phyloP scores from a whole-genome alignment of 2,888 invertebrate species.

The Oxyteleia sp. region DNA sequence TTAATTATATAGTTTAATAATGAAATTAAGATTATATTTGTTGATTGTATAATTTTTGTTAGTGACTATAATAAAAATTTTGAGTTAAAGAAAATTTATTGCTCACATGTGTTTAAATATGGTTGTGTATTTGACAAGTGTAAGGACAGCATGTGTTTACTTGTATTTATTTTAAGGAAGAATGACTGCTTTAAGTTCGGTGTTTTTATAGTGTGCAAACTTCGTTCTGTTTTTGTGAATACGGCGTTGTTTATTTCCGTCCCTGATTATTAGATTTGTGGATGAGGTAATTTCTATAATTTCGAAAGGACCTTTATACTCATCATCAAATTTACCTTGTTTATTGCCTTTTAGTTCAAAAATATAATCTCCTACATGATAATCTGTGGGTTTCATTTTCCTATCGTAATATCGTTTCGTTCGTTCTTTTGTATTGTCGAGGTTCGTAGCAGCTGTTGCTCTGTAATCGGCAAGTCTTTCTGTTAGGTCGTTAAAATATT shows the following conservation, averaged over 20 bases:
- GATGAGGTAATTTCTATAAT: too few relatives aligned
- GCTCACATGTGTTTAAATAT: too few relatives aligned
- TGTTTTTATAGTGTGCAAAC: background rate
- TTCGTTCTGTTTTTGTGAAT: background rate
- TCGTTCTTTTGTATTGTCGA: background rate
- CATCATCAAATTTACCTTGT: conserved; percentile 5
- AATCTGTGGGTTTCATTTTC: background rate
- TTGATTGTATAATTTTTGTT: too few relatives aligned
- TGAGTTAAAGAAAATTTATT: too few relatives aligned
- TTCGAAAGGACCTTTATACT: conserved; percentile 3
- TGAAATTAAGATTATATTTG: too few relatives aligned
- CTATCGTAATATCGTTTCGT: conserved; percentile 9
- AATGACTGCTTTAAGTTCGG: background rate
- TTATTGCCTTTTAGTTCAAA: conserved; percentile 17
- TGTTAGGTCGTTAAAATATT: background rate
- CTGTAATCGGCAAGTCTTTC: background rate
- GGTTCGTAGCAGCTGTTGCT: conserved; percentile 9
- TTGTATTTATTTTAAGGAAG: too few relatives aligned
- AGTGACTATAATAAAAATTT: too few relatives aligned
- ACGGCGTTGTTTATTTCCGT: background rate
- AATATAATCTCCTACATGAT: conserved; percentile 1
- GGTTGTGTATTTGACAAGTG: too few relatives aligned
- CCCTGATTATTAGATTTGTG: background rate
- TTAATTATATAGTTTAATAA: too few relatives aligned
- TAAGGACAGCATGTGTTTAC: too few relatives aligned